phyloP scores from a whole-genome alignment of 2,113 vertebrate genomes.

The Rhipidura dahli region DNA sequence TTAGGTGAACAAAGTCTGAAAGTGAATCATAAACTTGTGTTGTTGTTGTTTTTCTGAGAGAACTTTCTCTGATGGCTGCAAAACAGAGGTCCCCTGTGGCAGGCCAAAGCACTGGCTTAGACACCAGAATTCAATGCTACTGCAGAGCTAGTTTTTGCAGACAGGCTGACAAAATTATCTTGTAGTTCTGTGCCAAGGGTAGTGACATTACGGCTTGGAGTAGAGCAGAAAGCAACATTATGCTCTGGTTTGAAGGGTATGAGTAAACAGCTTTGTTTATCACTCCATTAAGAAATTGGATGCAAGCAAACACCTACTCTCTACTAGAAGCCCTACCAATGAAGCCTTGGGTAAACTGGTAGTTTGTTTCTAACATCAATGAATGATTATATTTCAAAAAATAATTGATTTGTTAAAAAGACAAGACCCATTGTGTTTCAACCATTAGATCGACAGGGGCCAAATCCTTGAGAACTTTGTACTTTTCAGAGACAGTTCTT shows the following conservation, averaged over 20 bases:
- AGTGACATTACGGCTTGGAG: conserved; percentile 26
- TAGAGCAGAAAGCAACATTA: background rate
- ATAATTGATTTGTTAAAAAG: background rate
- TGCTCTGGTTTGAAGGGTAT: background rate
- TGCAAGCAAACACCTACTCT: background rate
- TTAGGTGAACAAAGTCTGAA: conserved; percentile 73
- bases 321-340: background rate
- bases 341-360: background rate
- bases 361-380: background rate
- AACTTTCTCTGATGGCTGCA: background rate
- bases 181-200: conserved; percentile 13
- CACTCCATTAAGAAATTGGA: background rate
- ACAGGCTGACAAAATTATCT: background rate
- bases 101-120: background rate
- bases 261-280: conserved; percentile 47
- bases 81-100: background rate
- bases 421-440: background rate
- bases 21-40: conserved; percentile 71
- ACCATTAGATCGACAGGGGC: background rate
- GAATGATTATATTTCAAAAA: background rate
- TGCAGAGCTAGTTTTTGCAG: conserved; percentile 2
- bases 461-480: background rate
- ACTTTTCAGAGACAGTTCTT: background rate
- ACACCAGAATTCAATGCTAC: background rate
- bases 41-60: conserved; percentile 40